Conservation (phyloP, 2,888 invertebrate species). For the Cosmia trapezina region DNA sequence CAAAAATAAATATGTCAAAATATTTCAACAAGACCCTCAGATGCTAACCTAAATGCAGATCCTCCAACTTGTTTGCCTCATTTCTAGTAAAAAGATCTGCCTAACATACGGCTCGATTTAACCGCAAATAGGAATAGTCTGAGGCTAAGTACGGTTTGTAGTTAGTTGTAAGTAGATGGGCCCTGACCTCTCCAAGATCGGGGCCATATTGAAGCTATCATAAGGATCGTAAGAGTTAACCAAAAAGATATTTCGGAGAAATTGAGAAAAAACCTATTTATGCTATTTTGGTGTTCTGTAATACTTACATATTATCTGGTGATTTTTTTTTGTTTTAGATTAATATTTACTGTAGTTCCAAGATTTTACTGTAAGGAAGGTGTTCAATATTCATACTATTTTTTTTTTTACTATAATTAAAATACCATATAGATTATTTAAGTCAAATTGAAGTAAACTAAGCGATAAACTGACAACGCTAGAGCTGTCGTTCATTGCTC, state of each 20-base stretch:
- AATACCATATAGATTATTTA: not conserved
- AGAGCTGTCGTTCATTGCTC: not conserved
- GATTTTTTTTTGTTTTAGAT: no score
- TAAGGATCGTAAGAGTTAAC: conserved; percentile 1
- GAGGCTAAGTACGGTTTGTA: conserved; percentile 8
- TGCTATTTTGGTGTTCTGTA: no score
- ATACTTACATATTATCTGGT: no score
- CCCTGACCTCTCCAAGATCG: conserved; percentile 9
- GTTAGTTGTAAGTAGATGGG: conserved; percentile 27
- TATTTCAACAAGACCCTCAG: conserved; percentile 1
- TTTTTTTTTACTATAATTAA: no score
- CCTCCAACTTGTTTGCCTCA: not conserved
- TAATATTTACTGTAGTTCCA: not conserved
- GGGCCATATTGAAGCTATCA: conserved; percentile 16
- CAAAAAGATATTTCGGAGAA: not conserved
- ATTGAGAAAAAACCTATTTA: conserved; percentile 14
- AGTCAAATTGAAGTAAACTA: not conserved
- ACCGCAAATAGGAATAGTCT: conserved; percentile 20
- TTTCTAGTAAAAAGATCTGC: conserved; percentile 13
- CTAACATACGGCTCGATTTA: conserved; percentile 15
- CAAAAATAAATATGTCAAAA: not conserved
- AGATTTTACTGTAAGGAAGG: not conserved
- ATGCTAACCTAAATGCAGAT: not conserved
- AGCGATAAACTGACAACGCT: not conserved
- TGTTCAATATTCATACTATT: no score